These are phyloP conservation scores for Bergia sp. DNA, from an alignment of 92 coral and sea anemone genomes.

Conservation along the genomic window DNA sequence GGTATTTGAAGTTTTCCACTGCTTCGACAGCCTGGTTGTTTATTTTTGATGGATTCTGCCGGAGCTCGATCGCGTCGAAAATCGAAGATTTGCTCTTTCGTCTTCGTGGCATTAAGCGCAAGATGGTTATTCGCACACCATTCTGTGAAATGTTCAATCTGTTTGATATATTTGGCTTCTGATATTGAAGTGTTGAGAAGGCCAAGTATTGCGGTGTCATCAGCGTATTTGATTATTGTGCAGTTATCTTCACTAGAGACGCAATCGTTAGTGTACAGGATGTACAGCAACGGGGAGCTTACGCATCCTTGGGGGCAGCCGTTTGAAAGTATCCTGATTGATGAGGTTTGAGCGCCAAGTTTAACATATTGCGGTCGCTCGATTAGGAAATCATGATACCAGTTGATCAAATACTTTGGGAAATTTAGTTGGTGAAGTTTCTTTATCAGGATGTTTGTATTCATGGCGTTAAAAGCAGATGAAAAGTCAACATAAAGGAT, in stretches of 20 bases:
- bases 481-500: not conserved
- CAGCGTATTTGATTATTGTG: not conserved
- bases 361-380: not conserved
- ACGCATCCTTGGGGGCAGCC: not conserved
- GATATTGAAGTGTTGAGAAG: not conserved
- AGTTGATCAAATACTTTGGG: not conserved
- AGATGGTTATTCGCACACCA: not conserved
- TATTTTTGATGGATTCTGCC: not conserved
- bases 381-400: not conserved
- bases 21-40: not conserved
- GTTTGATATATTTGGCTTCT: not conserved
- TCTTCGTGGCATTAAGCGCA: not conserved
- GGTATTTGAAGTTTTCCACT: not conserved
- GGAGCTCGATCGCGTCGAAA: not conserved
- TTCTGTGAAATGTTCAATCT: not conserved
- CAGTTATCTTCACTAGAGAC: not conserved
- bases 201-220: not conserved
- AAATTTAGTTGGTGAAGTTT: not conserved
- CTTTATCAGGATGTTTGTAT: not conserved
- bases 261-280: not conserved
- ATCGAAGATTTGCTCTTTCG: not conserved
- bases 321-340: not conserved
- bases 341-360: not conserved
- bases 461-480: not conserved
- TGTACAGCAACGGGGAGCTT: not conserved